Evolutionary conservation across 2,797 vertebrate species (phyloP), one percentile per base, ranked within the genome.

Genomic region (Eulemur rubriventer): DNA sequence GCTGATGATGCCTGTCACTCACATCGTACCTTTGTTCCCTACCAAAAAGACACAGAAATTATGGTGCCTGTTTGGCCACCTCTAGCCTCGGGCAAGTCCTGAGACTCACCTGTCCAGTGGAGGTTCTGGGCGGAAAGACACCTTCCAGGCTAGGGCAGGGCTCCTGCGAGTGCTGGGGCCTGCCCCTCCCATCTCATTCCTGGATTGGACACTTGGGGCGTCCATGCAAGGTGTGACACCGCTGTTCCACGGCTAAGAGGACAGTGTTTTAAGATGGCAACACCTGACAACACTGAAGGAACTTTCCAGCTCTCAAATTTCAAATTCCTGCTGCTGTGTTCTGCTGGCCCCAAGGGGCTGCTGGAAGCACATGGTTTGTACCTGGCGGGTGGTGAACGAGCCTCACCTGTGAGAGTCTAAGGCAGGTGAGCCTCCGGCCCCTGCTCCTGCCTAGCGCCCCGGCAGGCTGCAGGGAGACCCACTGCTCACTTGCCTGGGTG

Each of bases 311-410:
- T 57, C 13, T n/a, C 59, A 61, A 69, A 46, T 20, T 26, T 85
- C 59, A 24, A 12, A 57, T 41, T 75, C 50, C 38, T 52, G 2
- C 28, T 13, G 0, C 7, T 87, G 41, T 24, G 24, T 35, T 52
- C 41, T 2, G 0, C 20, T 28, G 50, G 76, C 78, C 97, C 93
- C 94, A 33, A 43, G 97, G 96, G 93, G 96, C 67, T 89, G 65
- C 63, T 33, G 16, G 88, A 94, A 65, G 48, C 92, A 85, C 22
- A 33, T 1, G 14, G 17, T 63, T 55, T 72, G 13, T 50, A 59
- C 13, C 33, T 33, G 16, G 5, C 0, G 2, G 48, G 50, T 63
- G 61, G 16, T 18, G 63, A n/a, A 18, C 2, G 38, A 13, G 20
- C 61, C 93, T 83, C 46, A 50, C n/a, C 26, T 48, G 59, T 10